Percentiles rank a stretch among this genome's conserved stretches.
Evolutionary conservation across 2,113 vertebrate species (phyloP).

Genomic region (Aleadryas rufinucha): DNA sequence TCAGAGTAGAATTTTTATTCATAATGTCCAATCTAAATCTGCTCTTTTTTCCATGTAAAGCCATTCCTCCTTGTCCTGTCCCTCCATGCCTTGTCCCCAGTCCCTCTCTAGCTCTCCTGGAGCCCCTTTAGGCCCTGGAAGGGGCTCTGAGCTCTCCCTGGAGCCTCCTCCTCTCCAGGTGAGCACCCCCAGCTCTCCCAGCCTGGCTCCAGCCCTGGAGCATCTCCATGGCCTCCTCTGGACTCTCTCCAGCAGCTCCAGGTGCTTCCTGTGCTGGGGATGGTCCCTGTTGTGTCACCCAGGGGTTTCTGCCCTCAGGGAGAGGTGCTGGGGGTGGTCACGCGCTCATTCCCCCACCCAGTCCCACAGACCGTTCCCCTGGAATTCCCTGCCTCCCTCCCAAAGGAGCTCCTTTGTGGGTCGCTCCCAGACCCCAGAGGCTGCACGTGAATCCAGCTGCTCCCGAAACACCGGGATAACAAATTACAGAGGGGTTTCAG

Average conservation of each 20-base stretch:
- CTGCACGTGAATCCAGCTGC: neutral
- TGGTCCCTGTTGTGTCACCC: neutral
- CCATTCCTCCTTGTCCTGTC: neutral
- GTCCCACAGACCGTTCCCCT: too few relatives aligned
- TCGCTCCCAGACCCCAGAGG: accelerated
- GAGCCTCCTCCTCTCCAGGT: neutral
- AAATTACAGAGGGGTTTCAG: neutral
- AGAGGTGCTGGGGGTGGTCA: neutral
- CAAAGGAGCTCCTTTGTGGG: neutral
- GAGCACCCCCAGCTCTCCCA: neutral
- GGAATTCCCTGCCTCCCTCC: neutral
- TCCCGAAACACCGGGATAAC: accelerated
- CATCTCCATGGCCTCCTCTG: accelerated
- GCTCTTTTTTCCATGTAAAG: too few relatives aligned
- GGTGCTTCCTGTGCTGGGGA: neutral
- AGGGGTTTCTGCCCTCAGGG: too few relatives aligned
- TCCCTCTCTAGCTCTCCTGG: neutral
- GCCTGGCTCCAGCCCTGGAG: neutral
- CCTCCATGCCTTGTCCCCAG: neutral
- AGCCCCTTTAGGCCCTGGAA: accelerated
- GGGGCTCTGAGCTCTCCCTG: neutral
- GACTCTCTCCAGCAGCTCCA: neutral
- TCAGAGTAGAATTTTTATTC: too few relatives aligned
- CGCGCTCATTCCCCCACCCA: accelerated
- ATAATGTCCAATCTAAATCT: too few relatives aligned